Conservation (phyloP, 1,140 invertebrate species). For the Dreissena polymorpha region DNA sequence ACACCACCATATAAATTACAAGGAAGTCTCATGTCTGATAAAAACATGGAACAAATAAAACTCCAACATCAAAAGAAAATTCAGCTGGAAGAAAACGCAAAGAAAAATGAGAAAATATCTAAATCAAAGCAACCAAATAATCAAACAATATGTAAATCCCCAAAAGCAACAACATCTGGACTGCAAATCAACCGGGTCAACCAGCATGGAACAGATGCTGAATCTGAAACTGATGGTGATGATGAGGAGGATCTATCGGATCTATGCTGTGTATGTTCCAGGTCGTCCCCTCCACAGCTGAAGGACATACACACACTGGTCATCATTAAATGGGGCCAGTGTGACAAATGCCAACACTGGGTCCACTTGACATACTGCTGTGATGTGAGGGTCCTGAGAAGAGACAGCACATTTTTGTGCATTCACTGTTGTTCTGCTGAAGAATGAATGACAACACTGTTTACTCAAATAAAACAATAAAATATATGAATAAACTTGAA, state of each 20-base stretch:
- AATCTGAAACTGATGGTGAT: background rate
- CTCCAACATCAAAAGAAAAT: too few relatives aligned
- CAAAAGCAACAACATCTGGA: conserved; percentile 1
- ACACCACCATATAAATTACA: too few relatives aligned
- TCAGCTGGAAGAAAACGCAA: background rate
- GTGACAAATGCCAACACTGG: conserved; percentile 45
- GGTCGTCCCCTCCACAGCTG: background rate
- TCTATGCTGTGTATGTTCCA: conserved; percentile 34
- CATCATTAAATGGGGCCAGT: conserved; percentile 43
- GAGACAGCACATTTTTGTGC: conserved; percentile 16
- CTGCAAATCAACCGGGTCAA: conserved; percentile 3
- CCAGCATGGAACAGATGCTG: background rate
- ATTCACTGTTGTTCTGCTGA: conserved; percentile 27
- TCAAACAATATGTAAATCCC: background rate
- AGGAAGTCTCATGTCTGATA: too few relatives aligned
- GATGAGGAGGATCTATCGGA: background rate
- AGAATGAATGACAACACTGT: background rate
- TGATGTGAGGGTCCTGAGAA: background rate
- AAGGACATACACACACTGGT: background rate
- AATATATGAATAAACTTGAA: too few relatives aligned
- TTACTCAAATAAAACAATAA: too few relatives aligned
- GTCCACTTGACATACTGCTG: conserved; percentile 19
- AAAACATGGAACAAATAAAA: too few relatives aligned
- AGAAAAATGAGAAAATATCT: background rate
- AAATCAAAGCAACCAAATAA: background rate